These are phyloP conservation scores for Pseudococcus viburni DNA, from an alignment of 2,888 invertebrate genomes.

Conservation along the genomic window DNA sequence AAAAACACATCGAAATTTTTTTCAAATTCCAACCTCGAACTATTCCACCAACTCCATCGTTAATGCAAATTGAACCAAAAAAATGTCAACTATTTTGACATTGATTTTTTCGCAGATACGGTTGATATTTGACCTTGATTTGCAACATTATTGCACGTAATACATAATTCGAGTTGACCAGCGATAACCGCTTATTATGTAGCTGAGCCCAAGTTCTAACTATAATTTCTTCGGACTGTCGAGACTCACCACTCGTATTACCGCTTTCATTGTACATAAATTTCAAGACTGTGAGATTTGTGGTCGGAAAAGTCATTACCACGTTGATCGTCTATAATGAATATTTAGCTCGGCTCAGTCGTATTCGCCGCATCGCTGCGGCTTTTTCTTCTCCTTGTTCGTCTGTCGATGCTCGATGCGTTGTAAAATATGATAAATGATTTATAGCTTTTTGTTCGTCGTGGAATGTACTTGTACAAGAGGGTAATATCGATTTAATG, in stretches of 20 bases:
- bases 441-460: slow-evolving; percentile 13
- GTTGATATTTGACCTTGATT: slow-evolving; percentile 6
- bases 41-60: not conserved
- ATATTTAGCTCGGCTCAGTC: not conserved
- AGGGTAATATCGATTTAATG: slow-evolving; percentile 42
- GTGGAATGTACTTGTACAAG: not conserved
- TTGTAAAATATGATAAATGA: slow-evolving; percentile 46
- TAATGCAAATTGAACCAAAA: not conserved
- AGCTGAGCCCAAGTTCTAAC: not conserved
- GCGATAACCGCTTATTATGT: slow-evolving; percentile 18
- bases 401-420: not conserved
- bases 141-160: slow-evolving; percentile 18
- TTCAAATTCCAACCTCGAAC: not conserved
- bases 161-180: not conserved
- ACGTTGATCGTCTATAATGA: slow-evolving; percentile 1
- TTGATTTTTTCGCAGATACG: not conserved
- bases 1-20: not conserved
- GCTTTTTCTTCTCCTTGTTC: not conserved
- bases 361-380: not conserved
- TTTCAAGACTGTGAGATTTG: slow-evolving; percentile 1
- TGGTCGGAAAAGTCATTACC: slow-evolving; percentile 4
- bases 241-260: slow-evolving; percentile 18
- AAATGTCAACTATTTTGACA: slow-evolving; percentile 28
- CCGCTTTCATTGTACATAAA: slow-evolving; percentile 26
- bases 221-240: not conserved